Base-by-base conservation (phyloP, 2,797 vertebrate genomes). In the Synaphobranchus kaupii region DNA sequence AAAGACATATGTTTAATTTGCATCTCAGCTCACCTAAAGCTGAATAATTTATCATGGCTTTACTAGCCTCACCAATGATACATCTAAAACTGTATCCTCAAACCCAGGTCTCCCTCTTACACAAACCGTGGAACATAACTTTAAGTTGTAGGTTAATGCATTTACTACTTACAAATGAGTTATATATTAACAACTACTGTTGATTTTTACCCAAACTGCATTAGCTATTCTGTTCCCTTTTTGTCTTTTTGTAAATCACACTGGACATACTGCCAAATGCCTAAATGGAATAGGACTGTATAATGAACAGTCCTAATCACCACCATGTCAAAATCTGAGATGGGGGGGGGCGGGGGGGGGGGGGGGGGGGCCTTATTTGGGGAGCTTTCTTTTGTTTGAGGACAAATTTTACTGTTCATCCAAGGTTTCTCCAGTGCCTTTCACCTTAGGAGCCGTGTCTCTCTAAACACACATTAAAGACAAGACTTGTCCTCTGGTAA, bases 381-480 rank as follows among this genome's bases (percentile, higher is more conserved):
- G 13, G 20, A 80, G 44, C 20, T 80, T 80, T 80, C 71, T 31
- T 17, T 76, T 80, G 4, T 80, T 47, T 48, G 44, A 47, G 44
- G 44, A 44, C 15, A 78, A 20, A 73, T 73, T 68, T 68, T 9
- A 10, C 63, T 25, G 2, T 68, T 76, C 31, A 39, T 12, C 17
- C 44, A 48, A 20, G 20, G 28, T 48, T 17, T 31, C 39, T 73
- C 44, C 17, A 50, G 44, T 68, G 60, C 34, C 54, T 68, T 76
- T 80, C 66, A 76, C 66, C 83, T 17, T 22, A 48, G 39, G 25
- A 48, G 4, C 3, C 28, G 48, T 10, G 28, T 17, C 31, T 84
- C 60, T 68, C 58, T 88, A 66, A 85, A 88, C 73, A 85, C 83
- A 85, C 83, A 84, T 87, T 68, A 87, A 87, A 48, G 68, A 34